phyloP scores from a whole-genome alignment of 2,797 vertebrate genomes.

The Sphenodon punctatus region DNA sequence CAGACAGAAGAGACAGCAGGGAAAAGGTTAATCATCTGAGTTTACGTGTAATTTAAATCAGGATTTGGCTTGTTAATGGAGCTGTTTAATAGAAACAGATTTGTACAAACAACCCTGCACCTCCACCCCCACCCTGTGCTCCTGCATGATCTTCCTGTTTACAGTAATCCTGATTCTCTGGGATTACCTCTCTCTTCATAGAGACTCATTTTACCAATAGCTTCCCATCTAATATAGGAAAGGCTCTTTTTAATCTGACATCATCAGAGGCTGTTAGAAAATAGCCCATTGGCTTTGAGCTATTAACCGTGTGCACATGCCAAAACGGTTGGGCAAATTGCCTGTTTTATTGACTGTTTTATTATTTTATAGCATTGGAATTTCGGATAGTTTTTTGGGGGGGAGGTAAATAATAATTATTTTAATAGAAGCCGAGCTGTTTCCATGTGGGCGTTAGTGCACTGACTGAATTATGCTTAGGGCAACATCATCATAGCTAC shows the following conservation, averaged over 20 bases:
- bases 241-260: slow-evolving; percentile 51
- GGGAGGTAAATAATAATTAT: slow-evolving; percentile 11
- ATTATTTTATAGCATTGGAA: background rate
- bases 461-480: background rate
- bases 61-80: slow-evolving; percentile 58
- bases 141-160: slow-evolving; percentile 68
- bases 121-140: slow-evolving; percentile 34
- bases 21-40: background rate
- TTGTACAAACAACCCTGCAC: slow-evolving; percentile 47
- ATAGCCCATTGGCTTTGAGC: background rate
- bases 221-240: slow-evolving; percentile 48
- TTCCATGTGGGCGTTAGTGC: background rate
- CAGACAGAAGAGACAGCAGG: background rate
- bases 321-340: background rate
- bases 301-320: background rate
- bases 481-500: background rate
- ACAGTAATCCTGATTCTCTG: slow-evolving; percentile 71
- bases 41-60: slow-evolving; percentile 45
- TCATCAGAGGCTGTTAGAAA: slow-evolving; percentile 2
- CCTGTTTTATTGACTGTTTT: slow-evolving; percentile 12
- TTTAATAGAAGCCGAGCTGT: background rate
- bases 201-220: slow-evolving; percentile 38
- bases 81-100: slow-evolving; percentile 57
- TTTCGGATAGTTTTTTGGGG: slow-evolving; percentile 4
- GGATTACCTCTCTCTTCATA: slow-evolving; percentile 67